A percentile compares a stretch with the other conserved stretches of the same genome.
phyloP scores from a whole-genome alignment of 37 sponge, comb jelly and placozoan species.

The Halisarca cf. caerulea region DNA sequence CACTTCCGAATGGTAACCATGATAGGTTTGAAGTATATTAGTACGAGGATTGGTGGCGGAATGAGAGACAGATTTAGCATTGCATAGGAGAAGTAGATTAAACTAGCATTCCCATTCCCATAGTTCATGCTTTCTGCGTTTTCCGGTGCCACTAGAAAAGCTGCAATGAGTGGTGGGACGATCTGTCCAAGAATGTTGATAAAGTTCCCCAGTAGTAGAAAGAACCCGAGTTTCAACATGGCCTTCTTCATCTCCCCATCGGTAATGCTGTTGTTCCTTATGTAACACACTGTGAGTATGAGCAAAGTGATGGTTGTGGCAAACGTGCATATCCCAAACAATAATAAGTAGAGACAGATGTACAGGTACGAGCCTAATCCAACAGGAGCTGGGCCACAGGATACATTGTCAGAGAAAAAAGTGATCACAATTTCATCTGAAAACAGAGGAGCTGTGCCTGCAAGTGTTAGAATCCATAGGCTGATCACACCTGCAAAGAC shows the following conservation, averaged over 20 bases:
- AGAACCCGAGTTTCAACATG: constrained; percentile 8
- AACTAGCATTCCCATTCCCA: background rate
- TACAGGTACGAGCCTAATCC: background rate
- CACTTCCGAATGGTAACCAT: too few species aligned
- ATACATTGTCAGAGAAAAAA: background rate
- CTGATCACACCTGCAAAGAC: background rate
- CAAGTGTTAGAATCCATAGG: background rate
- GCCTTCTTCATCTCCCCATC: constrained; percentile 5
- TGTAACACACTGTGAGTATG: background rate
- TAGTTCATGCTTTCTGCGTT: background rate
- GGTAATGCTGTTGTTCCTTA: background rate
- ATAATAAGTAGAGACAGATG: background rate
- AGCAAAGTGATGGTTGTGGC: background rate
- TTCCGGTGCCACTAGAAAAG: background rate
- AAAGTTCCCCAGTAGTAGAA: background rate
- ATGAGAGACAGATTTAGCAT: background rate
- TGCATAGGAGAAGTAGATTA: background rate
- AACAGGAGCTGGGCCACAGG: background rate
- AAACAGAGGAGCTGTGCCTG: background rate
- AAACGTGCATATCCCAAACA: background rate
- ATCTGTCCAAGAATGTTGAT: background rate
- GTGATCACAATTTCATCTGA: background rate
- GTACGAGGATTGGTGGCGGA: background rate
- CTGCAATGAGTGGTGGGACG: constrained; percentile 5
- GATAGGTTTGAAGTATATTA: background rate